phyloP scores from a whole-genome alignment of 2,888 invertebrate species.

The Hirtodrosophila duncani region DNA sequence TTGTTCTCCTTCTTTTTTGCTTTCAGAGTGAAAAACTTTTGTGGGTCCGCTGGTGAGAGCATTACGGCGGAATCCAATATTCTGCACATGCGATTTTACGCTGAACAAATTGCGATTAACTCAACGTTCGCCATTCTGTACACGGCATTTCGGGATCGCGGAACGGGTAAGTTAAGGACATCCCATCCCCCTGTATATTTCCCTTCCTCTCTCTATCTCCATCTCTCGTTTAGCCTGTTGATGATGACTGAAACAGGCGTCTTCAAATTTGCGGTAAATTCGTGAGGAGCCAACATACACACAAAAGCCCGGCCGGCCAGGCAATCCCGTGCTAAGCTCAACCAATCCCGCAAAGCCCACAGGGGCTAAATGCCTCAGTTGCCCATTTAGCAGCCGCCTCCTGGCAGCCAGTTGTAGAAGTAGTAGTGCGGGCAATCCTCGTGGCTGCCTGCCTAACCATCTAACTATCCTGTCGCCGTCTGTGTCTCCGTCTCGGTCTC shows the following conservation, averaged over 20 bases:
- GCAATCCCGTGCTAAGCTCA: conserved; percentile 58
- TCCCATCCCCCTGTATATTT: no score
- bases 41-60: conserved; percentile 91
- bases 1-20: background rate
- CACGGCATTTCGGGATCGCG: conserved; percentile 85
- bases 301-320: conserved; percentile 20
- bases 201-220: no score
- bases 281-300: conserved; percentile 16
- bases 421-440: no score
- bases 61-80: conserved; percentile 84
- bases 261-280: conserved; percentile 44
- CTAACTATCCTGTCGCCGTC: conserved; percentile 24
- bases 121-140: conserved; percentile 85
- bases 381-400: conserved; percentile 23
- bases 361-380: conserved; percentile 1
- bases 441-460: conserved; percentile 26
- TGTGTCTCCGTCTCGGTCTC: background rate
- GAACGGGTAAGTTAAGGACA: conserved; percentile 75
- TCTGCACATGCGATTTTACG: conserved; percentile 87
- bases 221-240: background rate
- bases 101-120: conserved; percentile 81
- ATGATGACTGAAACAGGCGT: conserved; percentile 35
- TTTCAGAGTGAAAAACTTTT: conserved; percentile 84
- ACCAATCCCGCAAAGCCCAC: conserved; percentile 30
- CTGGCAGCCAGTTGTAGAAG: conserved; percentile 3